Conservation (phyloP, 2,797 vertebrate species). For the Semotilus atromaculatus region DNA sequence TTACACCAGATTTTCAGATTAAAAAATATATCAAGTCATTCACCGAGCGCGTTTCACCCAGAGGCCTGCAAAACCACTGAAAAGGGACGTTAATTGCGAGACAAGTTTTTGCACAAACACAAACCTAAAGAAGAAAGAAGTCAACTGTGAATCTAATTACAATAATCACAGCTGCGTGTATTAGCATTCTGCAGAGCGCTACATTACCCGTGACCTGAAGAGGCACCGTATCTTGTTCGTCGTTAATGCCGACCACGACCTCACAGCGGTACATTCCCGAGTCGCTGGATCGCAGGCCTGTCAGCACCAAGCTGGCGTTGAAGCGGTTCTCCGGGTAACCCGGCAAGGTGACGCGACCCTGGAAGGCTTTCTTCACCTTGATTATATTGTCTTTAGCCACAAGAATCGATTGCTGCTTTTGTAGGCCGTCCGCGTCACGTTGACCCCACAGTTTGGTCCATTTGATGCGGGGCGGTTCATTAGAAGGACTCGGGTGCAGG, state of each 20-base stretch:
- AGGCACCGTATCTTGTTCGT: slow-evolving; percentile 92
- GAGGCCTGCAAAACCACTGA: slow-evolving; percentile 9
- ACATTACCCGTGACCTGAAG: slow-evolving; percentile 91
- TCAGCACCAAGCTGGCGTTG: slow-evolving; percentile 88
- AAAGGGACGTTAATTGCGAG: slow-evolving; percentile 12
- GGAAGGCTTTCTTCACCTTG: slow-evolving; percentile 91
- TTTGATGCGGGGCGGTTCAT: slow-evolving; percentile 90
- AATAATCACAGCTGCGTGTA: slow-evolving; percentile 13
- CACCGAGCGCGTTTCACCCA: slow-evolving; percentile 3
- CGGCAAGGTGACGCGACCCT: slow-evolving; percentile 87
- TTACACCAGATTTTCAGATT: slow-evolving; percentile 57
- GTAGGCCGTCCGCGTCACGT: slow-evolving; percentile 78
- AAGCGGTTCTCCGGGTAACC: slow-evolving; percentile 83
- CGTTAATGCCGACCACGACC: slow-evolving; percentile 92
- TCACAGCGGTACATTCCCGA: slow-evolving; percentile 94
- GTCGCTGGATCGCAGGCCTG: slow-evolving; percentile 86
- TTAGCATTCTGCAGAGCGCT: slow-evolving; percentile 21
- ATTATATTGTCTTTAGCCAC: slow-evolving; percentile 94
- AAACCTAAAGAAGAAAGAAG: neutral
- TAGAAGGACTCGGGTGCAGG: slow-evolving; percentile 72
- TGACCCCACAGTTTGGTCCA: slow-evolving; percentile 94
- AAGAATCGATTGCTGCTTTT: slow-evolving; percentile 87
- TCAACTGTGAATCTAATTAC: slow-evolving; percentile 16
- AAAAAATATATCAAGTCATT: slow-evolving; percentile 41
- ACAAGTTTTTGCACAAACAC: neutral